Conservation (phyloP, 92 coral and sea anemone genomes). For the Heteractis magnifica region DNA sequence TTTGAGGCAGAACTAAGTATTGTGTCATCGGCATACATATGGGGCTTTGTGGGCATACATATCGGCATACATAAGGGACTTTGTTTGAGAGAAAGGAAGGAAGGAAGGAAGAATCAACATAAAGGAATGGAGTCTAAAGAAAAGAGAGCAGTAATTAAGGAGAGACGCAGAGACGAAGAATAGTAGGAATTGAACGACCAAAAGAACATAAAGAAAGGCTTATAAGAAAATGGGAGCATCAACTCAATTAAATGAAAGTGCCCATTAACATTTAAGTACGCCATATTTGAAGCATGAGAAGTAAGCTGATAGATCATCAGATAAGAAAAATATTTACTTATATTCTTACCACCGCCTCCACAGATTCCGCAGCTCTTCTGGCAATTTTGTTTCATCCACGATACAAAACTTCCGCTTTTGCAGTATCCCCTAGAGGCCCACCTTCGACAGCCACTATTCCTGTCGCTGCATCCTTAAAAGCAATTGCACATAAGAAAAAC, state of each 20-base stretch:
- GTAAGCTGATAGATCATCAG: neutral
- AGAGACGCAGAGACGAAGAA: neutral
- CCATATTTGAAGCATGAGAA: neutral
- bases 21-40: too few species aligned
- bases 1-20: too few species aligned
- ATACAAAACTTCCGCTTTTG: neutral
- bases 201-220: neutral
- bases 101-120: neutral
- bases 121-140: too few species aligned
- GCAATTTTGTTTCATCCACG: neutral
- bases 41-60: too few species aligned
- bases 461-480: conserved; percentile 40
- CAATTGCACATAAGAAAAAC: neutral
- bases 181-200: neutral
- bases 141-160: neutral
- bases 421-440: conserved; percentile 28
- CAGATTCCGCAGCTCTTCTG: neutral
- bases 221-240: too few species aligned
- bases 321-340: neutral
- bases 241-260: too few species aligned
- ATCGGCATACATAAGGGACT: too few species aligned
- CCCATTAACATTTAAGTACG: too few species aligned
- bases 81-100: neutral
- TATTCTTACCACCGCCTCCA: neutral
- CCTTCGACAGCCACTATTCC: neutral